phyloP scores from a whole-genome alignment of 1,140 invertebrate genomes.

The Pseudomyrmex concolor region DNA sequence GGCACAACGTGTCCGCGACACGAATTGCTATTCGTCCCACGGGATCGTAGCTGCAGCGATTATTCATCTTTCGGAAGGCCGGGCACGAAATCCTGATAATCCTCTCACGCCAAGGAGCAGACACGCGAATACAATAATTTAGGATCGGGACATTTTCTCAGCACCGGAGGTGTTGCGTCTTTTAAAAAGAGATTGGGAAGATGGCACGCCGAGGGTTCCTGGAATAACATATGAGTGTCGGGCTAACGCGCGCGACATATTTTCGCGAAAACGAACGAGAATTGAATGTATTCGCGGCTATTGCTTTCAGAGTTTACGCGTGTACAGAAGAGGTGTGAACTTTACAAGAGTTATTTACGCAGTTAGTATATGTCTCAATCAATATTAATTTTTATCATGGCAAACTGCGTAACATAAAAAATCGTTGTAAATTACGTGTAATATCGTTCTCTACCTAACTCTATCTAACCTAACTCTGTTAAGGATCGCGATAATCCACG shows the following conservation, averaged over 20 bases:
- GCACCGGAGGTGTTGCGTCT: not conserved
- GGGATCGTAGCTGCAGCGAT: conserved; percentile 58
- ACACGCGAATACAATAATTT: conserved; percentile 61
- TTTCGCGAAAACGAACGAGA: not conserved
- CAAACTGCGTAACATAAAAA: no score
- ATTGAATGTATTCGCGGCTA: not conserved
- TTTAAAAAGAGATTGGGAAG: conserved; percentile 41
- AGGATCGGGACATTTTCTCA: conserved; percentile 30
- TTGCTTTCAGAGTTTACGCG: not conserved
- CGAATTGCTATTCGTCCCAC: conserved; percentile 61
- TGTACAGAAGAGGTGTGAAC: no score
- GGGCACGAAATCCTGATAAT: conserved; percentile 55
- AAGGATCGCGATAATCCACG: not conserved
- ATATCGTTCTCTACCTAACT: no score
- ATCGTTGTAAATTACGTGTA: no score
- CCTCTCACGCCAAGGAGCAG: conserved; percentile 43
- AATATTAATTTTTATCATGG: no score
- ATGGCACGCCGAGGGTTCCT: not conserved
- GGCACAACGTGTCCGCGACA: conserved; percentile 24
- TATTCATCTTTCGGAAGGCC: conserved; percentile 60
- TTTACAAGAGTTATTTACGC: no score
- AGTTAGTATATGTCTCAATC: no score
- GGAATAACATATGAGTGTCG: not conserved
- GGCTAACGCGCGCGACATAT: not conserved
- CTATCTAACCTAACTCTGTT: no score